A percentile compares a stretch with the other conserved stretches of the same genome.
These are phyloP conservation scores for Caenorhabditis sp. DNA, from an alignment of 2,888 invertebrate genomes.

Conservation along the genomic window DNA sequence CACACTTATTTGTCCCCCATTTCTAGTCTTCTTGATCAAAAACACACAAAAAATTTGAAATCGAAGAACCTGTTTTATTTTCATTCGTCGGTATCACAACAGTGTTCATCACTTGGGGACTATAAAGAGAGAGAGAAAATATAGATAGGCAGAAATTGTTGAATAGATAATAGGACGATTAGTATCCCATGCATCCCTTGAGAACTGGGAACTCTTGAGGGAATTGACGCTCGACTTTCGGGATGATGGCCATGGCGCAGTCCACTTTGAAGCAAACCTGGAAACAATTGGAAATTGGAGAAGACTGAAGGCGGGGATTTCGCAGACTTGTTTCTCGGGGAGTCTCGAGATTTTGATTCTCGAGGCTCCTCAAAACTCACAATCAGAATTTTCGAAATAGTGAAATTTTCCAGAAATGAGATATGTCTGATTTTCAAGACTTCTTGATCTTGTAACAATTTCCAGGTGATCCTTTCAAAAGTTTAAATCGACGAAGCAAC, in stretches of 20 bases:
- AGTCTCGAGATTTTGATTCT: too few species aligned
- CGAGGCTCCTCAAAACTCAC: too few species aligned
- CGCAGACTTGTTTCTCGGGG: too few species aligned
- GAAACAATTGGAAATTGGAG: not conserved
- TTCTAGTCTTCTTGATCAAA: not conserved
- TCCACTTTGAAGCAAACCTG: constrained; percentile 66
- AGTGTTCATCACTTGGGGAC: not conserved
- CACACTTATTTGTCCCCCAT: not conserved
- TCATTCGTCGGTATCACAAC: too few species aligned
- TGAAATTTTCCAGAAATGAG: too few species aligned
- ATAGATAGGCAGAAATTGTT: not conserved
- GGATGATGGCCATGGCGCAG: constrained; percentile 57
- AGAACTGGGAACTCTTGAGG: constrained; percentile 56
- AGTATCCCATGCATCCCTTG: constrained; percentile 65
- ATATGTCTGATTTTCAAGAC: too few species aligned
- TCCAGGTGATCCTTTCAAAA: too few species aligned
- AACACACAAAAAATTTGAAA: constrained; percentile 17
- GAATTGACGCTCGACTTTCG: constrained; percentile 53
- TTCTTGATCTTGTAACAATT: too few species aligned
- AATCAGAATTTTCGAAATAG: too few species aligned
- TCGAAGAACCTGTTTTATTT: constrained; percentile 15
- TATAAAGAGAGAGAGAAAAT: constrained; percentile 6
- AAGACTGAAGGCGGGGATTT: too few species aligned
- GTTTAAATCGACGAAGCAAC: too few species aligned
- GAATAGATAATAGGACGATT: constrained; percentile 1